A percentile compares a stretch with the other conserved stretches of the same genome.
These are phyloP conservation scores for Callospermophilus lateralis DNA, from an alignment of 2,113 vertebrate genomes.

Conservation along the genomic window DNA sequence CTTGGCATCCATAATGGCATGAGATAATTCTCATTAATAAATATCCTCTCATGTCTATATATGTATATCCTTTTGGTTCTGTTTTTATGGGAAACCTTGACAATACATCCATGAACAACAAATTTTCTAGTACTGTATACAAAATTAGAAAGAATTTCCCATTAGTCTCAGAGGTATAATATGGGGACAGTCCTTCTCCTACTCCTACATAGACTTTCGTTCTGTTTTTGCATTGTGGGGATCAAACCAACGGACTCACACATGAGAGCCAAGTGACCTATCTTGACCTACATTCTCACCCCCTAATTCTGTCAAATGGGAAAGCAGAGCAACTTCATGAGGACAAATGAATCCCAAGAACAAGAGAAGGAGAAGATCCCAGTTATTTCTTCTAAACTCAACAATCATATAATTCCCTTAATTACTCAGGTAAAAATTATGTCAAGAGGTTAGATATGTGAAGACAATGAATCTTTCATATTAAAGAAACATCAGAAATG, in stretches of 20 bases:
- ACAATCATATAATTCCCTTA: constrained; percentile 16
- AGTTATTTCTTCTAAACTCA: not conserved
- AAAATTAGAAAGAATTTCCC: not conserved
- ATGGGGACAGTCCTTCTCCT: not conserved
- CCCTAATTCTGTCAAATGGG: not conserved
- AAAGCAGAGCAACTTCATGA: not conserved
- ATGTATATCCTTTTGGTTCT: not conserved
- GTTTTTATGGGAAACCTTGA: not conserved
- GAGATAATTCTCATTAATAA: not conserved
- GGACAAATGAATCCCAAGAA: not conserved
- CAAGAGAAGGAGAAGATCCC: not conserved
- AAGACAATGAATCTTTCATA: not conserved
- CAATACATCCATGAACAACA: not conserved
- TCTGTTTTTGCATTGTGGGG: too few species aligned
- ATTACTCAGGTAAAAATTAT: not conserved
- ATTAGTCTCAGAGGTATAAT: not conserved
- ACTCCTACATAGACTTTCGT: not conserved
- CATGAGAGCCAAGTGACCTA: too few species aligned
- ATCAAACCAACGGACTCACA: too few species aligned
- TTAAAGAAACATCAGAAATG: not conserved
- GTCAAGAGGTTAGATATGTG: not conserved
- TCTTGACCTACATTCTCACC: too few species aligned
- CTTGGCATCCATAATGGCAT: not conserved
- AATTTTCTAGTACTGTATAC: not conserved
- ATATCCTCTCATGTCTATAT: not conserved